These are phyloP conservation scores for Buteo buteo DNA, from an alignment of 2,113 vertebrate species.

Conservation along the genomic window DNA sequence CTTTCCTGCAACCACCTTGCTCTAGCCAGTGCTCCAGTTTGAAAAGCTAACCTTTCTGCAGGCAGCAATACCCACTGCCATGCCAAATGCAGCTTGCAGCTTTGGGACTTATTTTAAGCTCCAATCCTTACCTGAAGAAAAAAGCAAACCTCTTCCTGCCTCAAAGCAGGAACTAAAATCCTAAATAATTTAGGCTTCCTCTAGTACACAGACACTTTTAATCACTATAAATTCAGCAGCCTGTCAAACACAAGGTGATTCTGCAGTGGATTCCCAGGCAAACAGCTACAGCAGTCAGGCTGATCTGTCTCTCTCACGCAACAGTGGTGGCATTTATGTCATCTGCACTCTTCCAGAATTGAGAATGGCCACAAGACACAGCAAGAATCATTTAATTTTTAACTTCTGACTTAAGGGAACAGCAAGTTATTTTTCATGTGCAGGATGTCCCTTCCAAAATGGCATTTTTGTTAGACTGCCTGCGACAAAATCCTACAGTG, in stretches of 20 bases:
- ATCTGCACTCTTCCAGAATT: background rate
- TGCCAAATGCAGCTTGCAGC: background rate
- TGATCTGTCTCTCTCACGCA: background rate
- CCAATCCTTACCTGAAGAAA: background rate
- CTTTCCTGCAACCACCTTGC: background rate
- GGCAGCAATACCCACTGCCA: background rate
- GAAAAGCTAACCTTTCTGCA: background rate
- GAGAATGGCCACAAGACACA: background rate
- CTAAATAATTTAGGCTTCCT: slow-evolving; percentile 2
- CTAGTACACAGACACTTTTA: background rate
- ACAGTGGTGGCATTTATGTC: background rate
- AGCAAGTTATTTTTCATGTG: background rate
- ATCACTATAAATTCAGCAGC: background rate
- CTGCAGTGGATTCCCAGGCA: background rate
- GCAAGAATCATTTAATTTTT: background rate
- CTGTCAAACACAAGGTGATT: background rate
- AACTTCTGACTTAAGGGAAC: background rate
- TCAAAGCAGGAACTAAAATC: background rate
- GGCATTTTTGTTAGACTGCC: background rate
- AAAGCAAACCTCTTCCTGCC: background rate
- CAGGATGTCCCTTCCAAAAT: background rate
- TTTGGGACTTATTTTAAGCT: background rate
- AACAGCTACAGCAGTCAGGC: background rate
- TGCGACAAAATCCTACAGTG: background rate
- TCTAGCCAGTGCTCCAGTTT: background rate